Evolutionary conservation across 2,888 invertebrate genomes (phyloP).

Genomic region (Himalopsyche kuldschensis): DNA sequence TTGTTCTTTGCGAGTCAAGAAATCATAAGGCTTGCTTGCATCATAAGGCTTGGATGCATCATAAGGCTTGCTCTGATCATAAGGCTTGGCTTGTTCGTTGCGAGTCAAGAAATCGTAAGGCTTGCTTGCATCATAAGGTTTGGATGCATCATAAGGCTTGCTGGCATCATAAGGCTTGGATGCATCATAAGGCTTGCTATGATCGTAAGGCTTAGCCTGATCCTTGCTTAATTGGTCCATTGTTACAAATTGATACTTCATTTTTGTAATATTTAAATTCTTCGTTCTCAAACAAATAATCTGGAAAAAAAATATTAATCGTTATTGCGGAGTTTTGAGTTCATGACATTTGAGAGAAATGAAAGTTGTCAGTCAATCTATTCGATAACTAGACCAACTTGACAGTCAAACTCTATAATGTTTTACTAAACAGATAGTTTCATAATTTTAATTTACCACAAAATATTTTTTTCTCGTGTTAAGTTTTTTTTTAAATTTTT

Average conservation of each 20-base stretch:
- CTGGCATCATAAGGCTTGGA: slow-evolving; percentile 9
- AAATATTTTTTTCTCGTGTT: too few relatives aligned
- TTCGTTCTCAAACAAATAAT: too few relatives aligned
- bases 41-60: background rate
- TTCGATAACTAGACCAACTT: too few relatives aligned
- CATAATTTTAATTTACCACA: too few relatives aligned
- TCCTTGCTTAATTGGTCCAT: background rate
- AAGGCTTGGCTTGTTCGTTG: background rate
- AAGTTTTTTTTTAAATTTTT: too few relatives aligned
- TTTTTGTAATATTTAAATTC: background rate
- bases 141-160: slow-evolving; percentile 11
- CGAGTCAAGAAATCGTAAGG: background rate
- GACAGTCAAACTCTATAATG: too few relatives aligned
- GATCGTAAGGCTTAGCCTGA: background rate
- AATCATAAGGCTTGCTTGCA: background rate
- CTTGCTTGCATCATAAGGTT: slow-evolving; percentile 17
- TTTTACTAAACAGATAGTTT: too few relatives aligned
- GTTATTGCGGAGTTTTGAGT: too few relatives aligned
- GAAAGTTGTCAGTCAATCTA: too few relatives aligned
- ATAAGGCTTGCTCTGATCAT: slow-evolving; percentile 1
- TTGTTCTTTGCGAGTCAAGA: background rate
- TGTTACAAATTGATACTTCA: slow-evolving; percentile 21
- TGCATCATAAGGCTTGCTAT: slow-evolving; percentile 4
- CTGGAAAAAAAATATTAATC: too few relatives aligned
- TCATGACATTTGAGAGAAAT: too few relatives aligned